Conservation (phyloP, 2,888 invertebrate species). For the Xestia xanthographa region DNA sequence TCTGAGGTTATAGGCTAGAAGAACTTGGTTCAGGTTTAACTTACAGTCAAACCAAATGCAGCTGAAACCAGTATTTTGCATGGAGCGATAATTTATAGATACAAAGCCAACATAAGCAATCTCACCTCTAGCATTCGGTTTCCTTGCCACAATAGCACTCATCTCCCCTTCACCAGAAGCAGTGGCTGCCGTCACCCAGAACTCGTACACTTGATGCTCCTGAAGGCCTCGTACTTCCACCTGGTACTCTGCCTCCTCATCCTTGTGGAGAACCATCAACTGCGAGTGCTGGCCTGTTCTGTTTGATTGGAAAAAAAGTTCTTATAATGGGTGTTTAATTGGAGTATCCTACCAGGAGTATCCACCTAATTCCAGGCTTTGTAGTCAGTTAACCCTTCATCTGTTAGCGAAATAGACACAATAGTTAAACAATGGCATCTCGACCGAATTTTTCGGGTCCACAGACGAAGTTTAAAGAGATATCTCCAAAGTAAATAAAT, state of each 20-base stretch:
- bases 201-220: constrained; percentile 94
- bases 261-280: constrained; percentile 76
- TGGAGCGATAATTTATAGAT: neutral
- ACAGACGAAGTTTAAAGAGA: no score
- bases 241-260: constrained; percentile 80
- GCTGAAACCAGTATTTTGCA: neutral
- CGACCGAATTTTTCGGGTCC: no score
- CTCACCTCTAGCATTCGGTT: constrained; percentile 93
- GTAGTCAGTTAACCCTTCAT: neutral
- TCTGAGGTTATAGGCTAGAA: neutral
- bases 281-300: constrained; percentile 86
- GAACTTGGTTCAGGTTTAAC: neutral
- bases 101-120: neutral
- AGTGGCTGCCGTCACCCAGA: constrained; percentile 96
- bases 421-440: no score
- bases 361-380: neutral
- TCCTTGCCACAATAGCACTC: constrained; percentile 93
- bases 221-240: constrained; percentile 93
- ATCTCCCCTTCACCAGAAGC: constrained; percentile 92
- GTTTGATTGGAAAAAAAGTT: constrained; percentile 31
- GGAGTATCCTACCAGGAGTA: neutral
- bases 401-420: no score
- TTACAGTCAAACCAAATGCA: neutral
- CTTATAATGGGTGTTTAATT: neutral
- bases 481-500: neutral